Evolutionary conservation across 2,113 vertebrate species (phyloP), one percentile per base, ranked within the genome.

Genomic region (Colossoma macropomum): DNA sequence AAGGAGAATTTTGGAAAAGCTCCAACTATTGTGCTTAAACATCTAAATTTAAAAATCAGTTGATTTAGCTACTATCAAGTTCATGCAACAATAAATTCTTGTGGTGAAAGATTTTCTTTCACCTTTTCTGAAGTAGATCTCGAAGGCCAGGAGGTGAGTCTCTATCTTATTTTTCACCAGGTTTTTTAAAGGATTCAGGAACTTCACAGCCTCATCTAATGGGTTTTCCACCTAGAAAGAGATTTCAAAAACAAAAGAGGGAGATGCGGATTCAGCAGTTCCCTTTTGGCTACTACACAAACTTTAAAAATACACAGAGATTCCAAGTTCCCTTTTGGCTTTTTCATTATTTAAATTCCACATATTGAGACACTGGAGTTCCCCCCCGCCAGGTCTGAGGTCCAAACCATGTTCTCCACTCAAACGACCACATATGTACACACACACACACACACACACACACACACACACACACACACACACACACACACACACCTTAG

Each of bases 51-150:
- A 23, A 2, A 50, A 56, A 23, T 4, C 25, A 45, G 41, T 8
- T 9, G 23, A 59, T 56, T 7, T 56, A 56, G 19, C 54, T 23
- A 56, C 17, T 21, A 21, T n/a, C 41, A 11, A 9, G 4, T 45
- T 59, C 56, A 59, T 59, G 11, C 13, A 48, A 21, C 1, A 23
- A 28, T 16, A 6, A 16, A 15, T 13, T 25, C 8, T 0, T 69
- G 23, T 17, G 10, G 12, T 69, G 27, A 69, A 79, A 12, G 15
- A 16, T 30, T 32, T 19, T 10, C 5, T 71, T 27, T 25, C 16
- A 99, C 98, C 97, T 99, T 98, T 99, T 93, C 98, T 96, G 93
- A 97, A 99, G 93, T 99, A 99, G 90, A 99, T 99, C 92, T 99
- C 98, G 75, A 99, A 99, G 92, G 98, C 98, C 95, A 98, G 94